Base-by-base conservation (phyloP, 1,140 invertebrate species). In the Batillaria attramentaria region DNA sequence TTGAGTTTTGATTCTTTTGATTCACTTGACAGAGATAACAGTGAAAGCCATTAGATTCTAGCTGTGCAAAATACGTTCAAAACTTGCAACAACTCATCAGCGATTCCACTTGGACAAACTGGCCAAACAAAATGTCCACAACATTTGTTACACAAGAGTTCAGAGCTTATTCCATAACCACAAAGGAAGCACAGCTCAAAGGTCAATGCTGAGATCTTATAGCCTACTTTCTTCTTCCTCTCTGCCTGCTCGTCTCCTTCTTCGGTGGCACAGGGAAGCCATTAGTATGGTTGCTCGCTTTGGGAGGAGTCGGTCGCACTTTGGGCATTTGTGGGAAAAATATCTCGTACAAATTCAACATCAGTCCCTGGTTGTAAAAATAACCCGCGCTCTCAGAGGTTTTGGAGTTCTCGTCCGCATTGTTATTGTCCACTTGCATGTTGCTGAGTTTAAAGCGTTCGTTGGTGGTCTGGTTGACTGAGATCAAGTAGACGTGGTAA, bases 381-480 rank as follows among this genome's bases (percentile, higher is more conserved):
- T 75, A 76, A 28, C 80, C 70, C 4, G 42, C 18, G 31, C 62
- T 70, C 60, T 42, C 42, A 31, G 24, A 43, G 16, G 33, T 28
- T 18, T 39, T n/a, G 33, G 8, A n/a, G 46, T 50, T 41, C 42
- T 69, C 74, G 3, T 75, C 69, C 16, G 72, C 20, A 31, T 42
- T 62, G 41, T 82, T 79, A 60, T 68, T 82, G 68, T 43, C 60
- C 46, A 72, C 33, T 24, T 57, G 57, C 2, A 85, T 20, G 42
- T 80, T 79, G 35, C 80, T 70, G n/a, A 85, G 74, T 81, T 89
- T 88, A 78, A 88, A 87, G 42, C 85, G 80, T 72, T 90, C 89
- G 50, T 89, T 89, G 18, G 87, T 89, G n/a, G 88, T 89, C 75
- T 88, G 85, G 74, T 90, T 90, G 43, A 80, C 84, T n/a, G 77